These are phyloP conservation scores for Enteromius argenteus DNA, from an alignment of 2,797 vertebrate genomes.

Conservation along the genomic window DNA sequence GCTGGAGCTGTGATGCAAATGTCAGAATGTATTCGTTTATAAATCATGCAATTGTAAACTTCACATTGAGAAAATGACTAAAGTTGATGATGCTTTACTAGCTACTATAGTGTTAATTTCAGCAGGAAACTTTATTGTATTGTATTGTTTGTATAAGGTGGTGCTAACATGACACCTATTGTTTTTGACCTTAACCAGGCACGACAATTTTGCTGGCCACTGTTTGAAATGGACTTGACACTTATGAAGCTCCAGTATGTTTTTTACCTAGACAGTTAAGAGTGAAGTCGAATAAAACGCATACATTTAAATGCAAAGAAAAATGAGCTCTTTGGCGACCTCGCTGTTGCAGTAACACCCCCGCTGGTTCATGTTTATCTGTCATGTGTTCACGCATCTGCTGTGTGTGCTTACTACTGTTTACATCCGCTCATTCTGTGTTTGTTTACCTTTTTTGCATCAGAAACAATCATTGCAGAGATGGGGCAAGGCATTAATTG, in stretches of 20 bases:
- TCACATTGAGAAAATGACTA: background rate
- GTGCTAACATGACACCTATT: background rate
- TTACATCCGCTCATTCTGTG: constrained; percentile 68
- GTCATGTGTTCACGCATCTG: constrained; percentile 40
- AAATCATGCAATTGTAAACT: no score
- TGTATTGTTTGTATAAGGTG: no score
- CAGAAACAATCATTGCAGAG: constrained; percentile 75
- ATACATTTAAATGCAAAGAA: constrained; percentile 33
- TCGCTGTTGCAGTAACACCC: constrained; percentile 13
- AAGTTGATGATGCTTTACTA: background rate
- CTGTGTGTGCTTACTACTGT: constrained; percentile 73
- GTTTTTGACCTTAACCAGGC: background rate
- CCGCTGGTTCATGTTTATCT: constrained; percentile 15
- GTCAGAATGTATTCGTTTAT: no score
- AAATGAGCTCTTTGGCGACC: background rate
- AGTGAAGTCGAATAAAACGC: background rate
- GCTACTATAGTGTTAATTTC: no score
- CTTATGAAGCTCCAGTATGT: background rate
- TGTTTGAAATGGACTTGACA: background rate
- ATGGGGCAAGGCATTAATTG: constrained; percentile 76
- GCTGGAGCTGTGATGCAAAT: no score
- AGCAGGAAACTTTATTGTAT: no score
- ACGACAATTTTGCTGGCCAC: background rate
- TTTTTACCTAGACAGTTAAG: background rate
- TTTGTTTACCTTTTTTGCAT: constrained; percentile 78